phyloP scores from a whole-genome alignment of 2,888 invertebrate genomes.

The Marronus borbonicus region DNA sequence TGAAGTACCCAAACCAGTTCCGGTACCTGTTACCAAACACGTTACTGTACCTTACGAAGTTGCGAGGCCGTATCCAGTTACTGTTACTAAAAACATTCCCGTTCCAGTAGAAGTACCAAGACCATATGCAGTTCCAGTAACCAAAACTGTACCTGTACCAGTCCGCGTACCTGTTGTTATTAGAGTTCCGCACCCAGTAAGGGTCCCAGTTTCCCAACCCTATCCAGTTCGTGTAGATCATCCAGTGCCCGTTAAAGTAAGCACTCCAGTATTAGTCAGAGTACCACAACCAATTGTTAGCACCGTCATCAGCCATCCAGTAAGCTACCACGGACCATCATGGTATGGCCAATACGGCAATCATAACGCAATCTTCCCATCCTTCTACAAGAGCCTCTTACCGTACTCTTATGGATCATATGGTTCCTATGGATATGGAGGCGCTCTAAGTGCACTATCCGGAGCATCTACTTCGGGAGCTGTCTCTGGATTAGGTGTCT shows the following conservation, averaged over 20 bases:
- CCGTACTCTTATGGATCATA: conserved; percentile 24
- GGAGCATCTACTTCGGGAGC: not conserved
- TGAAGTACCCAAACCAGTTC: conserved; percentile 51
- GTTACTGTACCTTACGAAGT: conserved; percentile 62
- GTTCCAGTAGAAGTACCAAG: conserved; percentile 58
- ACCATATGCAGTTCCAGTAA: conserved; percentile 59
- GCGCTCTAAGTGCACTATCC: not conserved
- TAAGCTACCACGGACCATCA: conserved; percentile 7
- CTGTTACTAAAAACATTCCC: conserved; percentile 55
- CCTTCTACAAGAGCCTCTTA: conserved; percentile 9
- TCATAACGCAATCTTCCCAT: conserved; percentile 12
- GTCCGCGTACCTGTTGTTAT: conserved; percentile 52
- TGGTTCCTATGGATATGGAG: conserved; percentile 2
- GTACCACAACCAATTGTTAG: conserved; percentile 57
- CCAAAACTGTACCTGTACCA: conserved; percentile 56
- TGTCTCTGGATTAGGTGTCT: no score
- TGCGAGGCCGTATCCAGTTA: conserved; percentile 59
- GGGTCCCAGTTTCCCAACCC: conserved; percentile 60
- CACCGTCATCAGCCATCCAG: conserved; percentile 13
- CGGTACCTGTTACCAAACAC: conserved; percentile 57
- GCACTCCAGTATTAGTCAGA: conserved; percentile 58
- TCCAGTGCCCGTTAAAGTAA: conserved; percentile 59
- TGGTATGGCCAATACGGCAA: conserved; percentile 9
- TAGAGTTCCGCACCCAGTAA: conserved; percentile 55
- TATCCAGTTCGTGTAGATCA: conserved; percentile 62